Conservation (phyloP, 37 sponge, comb jelly and placozoan genomes). For the Beroe ovata region DNA sequence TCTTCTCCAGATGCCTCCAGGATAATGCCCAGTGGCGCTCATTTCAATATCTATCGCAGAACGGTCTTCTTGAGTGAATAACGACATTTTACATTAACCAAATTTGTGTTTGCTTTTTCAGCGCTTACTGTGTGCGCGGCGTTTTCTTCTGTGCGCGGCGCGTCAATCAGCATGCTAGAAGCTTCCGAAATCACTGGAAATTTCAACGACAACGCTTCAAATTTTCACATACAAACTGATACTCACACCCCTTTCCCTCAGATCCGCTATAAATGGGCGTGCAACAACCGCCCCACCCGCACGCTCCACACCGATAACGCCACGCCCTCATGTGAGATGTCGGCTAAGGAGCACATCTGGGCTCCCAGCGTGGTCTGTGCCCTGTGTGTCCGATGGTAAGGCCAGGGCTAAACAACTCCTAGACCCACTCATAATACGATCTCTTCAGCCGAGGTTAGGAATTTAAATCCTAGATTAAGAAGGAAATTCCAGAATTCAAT, state of each 20-base stretch:
- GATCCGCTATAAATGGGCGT: neutral
- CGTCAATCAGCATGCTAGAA: slow-evolving; percentile 17
- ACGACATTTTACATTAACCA: slow-evolving; percentile 37
- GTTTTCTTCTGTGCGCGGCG: neutral
- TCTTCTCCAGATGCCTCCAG: too few species aligned
- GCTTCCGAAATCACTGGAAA: neutral
- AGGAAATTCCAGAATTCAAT: too few species aligned
- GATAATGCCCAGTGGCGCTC: too few species aligned
- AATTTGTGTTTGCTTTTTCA: slow-evolving; percentile 24
- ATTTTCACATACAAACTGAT: too few species aligned
- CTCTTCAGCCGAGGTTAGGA: neutral
- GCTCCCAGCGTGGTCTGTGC: neutral
- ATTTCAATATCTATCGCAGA: too few species aligned
- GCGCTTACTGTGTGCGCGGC: slow-evolving; percentile 19
- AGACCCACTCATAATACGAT: slow-evolving; percentile 1
- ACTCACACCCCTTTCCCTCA: neutral
- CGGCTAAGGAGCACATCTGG: slow-evolving; percentile 13
- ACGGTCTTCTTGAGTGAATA: slow-evolving; percentile 64
- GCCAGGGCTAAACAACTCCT: slow-evolving; percentile 9
- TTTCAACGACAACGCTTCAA: too few species aligned
- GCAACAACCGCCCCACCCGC: slow-evolving; percentile 18
- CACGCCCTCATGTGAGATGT: neutral
- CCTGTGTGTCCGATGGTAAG: neutral
- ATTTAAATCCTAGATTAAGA: too few species aligned
- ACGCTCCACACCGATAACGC: neutral